These are phyloP conservation scores for Anableps anableps DNA, from an alignment of 2,797 vertebrate genomes.

Conservation along the genomic window DNA sequence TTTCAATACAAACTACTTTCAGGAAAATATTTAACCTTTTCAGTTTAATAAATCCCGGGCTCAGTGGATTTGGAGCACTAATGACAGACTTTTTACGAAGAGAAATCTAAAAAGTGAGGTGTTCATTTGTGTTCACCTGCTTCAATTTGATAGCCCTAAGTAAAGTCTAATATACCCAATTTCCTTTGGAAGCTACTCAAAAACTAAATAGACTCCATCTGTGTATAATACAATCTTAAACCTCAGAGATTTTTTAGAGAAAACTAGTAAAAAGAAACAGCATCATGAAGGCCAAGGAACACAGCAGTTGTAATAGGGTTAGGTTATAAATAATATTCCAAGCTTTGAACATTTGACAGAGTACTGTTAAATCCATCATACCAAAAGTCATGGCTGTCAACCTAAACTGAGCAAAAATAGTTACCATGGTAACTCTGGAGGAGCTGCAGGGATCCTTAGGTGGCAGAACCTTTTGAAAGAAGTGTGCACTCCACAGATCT, in stretches of 20 bases:
- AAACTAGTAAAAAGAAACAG: background rate
- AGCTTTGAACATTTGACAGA: background rate
- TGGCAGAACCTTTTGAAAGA: background rate
- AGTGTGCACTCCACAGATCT: background rate
- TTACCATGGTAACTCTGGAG: background rate
- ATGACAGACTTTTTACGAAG: background rate
- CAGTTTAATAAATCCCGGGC: conserved; percentile 45
- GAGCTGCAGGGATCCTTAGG: background rate
- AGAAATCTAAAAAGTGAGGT: background rate
- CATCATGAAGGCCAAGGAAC: background rate
- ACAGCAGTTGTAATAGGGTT: background rate
- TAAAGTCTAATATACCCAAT: background rate
- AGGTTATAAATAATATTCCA: background rate
- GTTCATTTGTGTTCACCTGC: background rate
- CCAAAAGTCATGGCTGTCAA: background rate
- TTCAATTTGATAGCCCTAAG: background rate
- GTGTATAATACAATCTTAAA: background rate
- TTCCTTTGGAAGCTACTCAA: background rate
- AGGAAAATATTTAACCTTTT: conserved; percentile 40
- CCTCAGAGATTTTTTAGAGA: background rate
- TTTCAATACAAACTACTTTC: conserved; percentile 1
- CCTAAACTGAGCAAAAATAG: background rate
- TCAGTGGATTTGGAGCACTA: conserved; percentile 9
- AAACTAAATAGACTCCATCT: background rate
- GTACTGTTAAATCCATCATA: background rate